Evolutionary conservation across 2,888 invertebrate genomes (phyloP), one percentile per base, ranked within the genome.

Genomic region (Sipha maydis): DNA sequence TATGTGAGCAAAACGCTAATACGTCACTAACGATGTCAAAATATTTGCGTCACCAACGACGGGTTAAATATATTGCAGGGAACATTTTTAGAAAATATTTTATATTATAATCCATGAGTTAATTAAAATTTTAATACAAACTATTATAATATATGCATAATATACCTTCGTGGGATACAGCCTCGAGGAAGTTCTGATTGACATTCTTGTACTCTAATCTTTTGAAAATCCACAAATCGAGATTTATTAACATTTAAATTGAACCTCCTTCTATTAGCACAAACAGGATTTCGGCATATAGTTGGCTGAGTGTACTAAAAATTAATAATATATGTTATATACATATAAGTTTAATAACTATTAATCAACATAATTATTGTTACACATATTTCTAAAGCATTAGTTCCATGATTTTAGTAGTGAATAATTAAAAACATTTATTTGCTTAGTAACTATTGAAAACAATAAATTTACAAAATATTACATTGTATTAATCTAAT

Each of bases 171-270:
- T 0, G 99, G 99, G 91, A 99, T 98, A 91, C 97, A 97, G 7
- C 99, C 99, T 78, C 99, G 93, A 0, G 99, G 99, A 61, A 99
- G 92, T 92, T 99, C 99, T 0, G 97, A 95, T 92, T 99, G 99
- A 0, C 98, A 98, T 93, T 99, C 99, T 92, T 99, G 99, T 90
- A 99, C 96, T 88, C 99, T 94, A 5, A 98, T 96, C 93, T 99
- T 99, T 93, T 99, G 99, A 92, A 99, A 99, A 92, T 99, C 99
- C 1, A 99, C 96, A 92, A 99, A 99, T 38, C 95, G 93, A 0
- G 98, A 98, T 92, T 97, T 97, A 92, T 98, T 97, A 14, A 98
- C 95, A 91, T 99, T 97, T 90, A 99, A 92, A 93, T 96, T 94
- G 92, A 99, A 99, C 56, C 97, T 94, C 0, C 96, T 94, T 25